phyloP scores from a whole-genome alignment of 2,113 vertebrate species.

The Rhombomys opimus region DNA sequence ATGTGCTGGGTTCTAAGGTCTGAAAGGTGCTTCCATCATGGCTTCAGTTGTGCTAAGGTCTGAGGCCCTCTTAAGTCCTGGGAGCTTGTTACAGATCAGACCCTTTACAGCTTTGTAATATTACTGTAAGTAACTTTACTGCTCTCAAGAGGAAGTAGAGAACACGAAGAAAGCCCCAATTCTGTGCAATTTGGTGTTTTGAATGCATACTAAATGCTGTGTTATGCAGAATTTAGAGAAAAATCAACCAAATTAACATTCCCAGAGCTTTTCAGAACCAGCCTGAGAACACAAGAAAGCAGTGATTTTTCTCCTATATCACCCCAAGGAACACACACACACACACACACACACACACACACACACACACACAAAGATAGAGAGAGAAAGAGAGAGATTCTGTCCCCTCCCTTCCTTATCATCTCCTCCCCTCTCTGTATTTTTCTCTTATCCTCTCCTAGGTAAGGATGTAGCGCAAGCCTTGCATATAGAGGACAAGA shows the following conservation, averaged over 20 bases:
- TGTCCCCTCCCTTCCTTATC: no score
- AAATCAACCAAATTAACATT: slow-evolving; percentile 39
- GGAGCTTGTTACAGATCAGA: background rate
- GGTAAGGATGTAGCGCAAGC: background rate
- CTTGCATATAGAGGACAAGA: background rate
- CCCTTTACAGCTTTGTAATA: background rate
- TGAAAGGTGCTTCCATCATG: background rate
- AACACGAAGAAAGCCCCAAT: background rate
- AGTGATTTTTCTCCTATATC: background rate
- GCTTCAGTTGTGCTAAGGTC: background rate
- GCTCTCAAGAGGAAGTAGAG: background rate
- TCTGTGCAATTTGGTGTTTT: background rate
- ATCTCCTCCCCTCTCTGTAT: background rate
- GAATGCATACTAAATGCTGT: background rate
- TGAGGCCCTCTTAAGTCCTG: background rate
- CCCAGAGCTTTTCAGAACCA: slow-evolving; percentile 52
- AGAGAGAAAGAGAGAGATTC: background rate
- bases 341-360: background rate
- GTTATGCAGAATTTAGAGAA: slow-evolving; percentile 43
- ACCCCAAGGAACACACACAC: background rate
- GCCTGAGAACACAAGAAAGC: slow-evolving; percentile 2
- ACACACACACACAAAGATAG: no score
- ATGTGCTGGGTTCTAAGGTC: background rate
- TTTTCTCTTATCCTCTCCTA: background rate
- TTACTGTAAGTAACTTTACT: background rate